Evolutionary conservation across 2,797 vertebrate genomes (phyloP).

Genomic region (Melanotaenia pygmaea): DNA sequence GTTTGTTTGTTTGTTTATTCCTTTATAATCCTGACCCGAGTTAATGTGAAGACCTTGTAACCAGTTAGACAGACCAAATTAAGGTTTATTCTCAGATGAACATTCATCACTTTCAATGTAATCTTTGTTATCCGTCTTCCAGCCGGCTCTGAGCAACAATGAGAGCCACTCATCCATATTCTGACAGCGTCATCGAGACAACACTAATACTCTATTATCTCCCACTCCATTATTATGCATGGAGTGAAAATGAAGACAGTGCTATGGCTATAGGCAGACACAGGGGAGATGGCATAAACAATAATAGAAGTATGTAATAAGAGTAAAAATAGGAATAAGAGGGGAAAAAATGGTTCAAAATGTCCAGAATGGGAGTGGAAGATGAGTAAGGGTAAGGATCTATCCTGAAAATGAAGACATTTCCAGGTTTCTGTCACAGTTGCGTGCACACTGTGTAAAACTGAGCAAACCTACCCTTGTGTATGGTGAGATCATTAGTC

Average conservation of each 20-base stretch:
- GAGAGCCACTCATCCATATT: slow-evolving; percentile 59
- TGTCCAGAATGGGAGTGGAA: not conserved
- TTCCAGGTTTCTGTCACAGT: not conserved
- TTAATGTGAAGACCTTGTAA: slow-evolving; percentile 25
- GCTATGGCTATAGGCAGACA: slow-evolving; percentile 31
- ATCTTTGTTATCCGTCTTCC: slow-evolving; percentile 43
- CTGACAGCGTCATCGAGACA: slow-evolving; percentile 51
- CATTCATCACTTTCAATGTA: slow-evolving; percentile 42
- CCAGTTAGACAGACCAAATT: slow-evolving; percentile 46
- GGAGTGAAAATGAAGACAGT: slow-evolving; percentile 29
- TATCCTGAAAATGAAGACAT: not conserved
- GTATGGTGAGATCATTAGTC: not conserved
- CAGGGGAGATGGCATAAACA: slow-evolving; percentile 19
- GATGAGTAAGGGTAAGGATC: too few species aligned
- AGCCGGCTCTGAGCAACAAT: slow-evolving; percentile 43
- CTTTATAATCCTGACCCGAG: slow-evolving; percentile 12
- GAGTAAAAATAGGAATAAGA: slow-evolving; percentile 10
- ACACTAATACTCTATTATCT: slow-evolving; percentile 56
- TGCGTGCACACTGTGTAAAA: not conserved
- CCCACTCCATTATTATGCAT: slow-evolving; percentile 46
- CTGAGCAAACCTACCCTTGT: not conserved
- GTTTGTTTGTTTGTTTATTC: not conserved
- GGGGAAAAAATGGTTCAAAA: not conserved
- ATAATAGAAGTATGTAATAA: slow-evolving; percentile 28
- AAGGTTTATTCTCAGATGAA: slow-evolving; percentile 33